Conservation (phyloP, 2,888 invertebrate genomes). For the Drosophila neonasuta region DNA sequence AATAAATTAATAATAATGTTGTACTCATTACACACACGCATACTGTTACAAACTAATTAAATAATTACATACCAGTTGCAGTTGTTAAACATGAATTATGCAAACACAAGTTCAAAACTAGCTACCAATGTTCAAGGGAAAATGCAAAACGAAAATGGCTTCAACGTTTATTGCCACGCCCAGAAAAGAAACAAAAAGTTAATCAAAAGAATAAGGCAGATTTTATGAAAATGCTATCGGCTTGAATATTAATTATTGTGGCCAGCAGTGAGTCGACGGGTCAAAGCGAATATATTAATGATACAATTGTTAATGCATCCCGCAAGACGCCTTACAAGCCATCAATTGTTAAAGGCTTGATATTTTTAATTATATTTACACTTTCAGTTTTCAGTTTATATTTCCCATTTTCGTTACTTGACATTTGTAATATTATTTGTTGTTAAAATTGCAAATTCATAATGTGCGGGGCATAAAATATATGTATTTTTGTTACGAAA, state of each 20-base stretch:
- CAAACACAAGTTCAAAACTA: slow-evolving; percentile 43
- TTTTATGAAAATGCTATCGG: slow-evolving; percentile 48
- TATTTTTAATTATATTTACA: slow-evolving; percentile 13
- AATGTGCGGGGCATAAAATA: slow-evolving; percentile 34
- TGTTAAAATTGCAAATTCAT: slow-evolving; percentile 54
- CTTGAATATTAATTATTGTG: slow-evolving; percentile 25
- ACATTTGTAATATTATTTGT: slow-evolving; percentile 46
- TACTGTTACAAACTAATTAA: slow-evolving; percentile 28
- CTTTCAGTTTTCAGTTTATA: background rate
- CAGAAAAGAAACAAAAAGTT: slow-evolving; percentile 60
- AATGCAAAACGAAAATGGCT: slow-evolving; percentile 40
- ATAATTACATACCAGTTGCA: slow-evolving; percentile 57
- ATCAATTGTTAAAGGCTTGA: slow-evolving; percentile 24
- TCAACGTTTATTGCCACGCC: slow-evolving; percentile 49
- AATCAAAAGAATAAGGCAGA: slow-evolving; percentile 64
- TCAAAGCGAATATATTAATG: slow-evolving; percentile 19
- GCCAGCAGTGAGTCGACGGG: slow-evolving; percentile 23
- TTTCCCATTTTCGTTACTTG: slow-evolving; percentile 40
- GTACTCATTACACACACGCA: slow-evolving; percentile 27
- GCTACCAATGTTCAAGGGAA: slow-evolving; percentile 41
- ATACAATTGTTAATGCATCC: slow-evolving; percentile 63
- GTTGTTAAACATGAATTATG: slow-evolving; percentile 66
- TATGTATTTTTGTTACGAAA: slow-evolving; percentile 65
- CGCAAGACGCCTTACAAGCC: slow-evolving; percentile 23
- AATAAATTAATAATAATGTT: slow-evolving; percentile 14